phyloP scores from a whole-genome alignment of 2,888 invertebrate genomes.

The Osmoderma eremita region DNA sequence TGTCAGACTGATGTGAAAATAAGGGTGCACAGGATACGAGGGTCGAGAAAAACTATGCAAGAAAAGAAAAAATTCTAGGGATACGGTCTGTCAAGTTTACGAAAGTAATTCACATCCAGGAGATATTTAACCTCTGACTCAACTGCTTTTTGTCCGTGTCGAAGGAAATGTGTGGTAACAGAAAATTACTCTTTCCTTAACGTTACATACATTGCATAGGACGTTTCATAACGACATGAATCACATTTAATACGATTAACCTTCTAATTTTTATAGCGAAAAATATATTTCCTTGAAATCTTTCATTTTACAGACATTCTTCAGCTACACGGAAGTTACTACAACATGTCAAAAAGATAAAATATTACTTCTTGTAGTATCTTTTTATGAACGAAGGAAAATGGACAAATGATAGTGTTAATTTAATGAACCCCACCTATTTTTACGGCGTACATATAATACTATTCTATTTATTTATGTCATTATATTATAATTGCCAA shows the following conservation, averaged over 20 bases:
- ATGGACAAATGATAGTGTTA: too few species aligned
- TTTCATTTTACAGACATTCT: neutral
- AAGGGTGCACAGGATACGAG: slow-evolving; percentile 56
- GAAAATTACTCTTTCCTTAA: slow-evolving; percentile 37
- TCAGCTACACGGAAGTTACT: neutral
- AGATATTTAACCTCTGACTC: slow-evolving; percentile 25
- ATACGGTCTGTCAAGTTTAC: slow-evolving; percentile 36
- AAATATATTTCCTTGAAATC: slow-evolving; percentile 3
- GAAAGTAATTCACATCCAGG: slow-evolving; percentile 39
- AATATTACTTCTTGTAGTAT: too few species aligned
- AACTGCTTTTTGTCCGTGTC: slow-evolving; percentile 21
- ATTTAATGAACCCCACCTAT: too few species aligned
- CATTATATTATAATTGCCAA: slow-evolving; percentile 15
- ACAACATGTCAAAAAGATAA: too few species aligned
- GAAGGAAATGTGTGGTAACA: slow-evolving; percentile 33
- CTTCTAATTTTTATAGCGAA: slow-evolving; percentile 6
- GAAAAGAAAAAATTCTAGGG: slow-evolving; percentile 29
- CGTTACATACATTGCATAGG: neutral
- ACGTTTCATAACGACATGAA: slow-evolving; percentile 17
- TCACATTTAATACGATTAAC: slow-evolving; percentile 16
- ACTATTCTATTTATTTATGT: too few species aligned
- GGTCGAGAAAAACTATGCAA: slow-evolving; percentile 56
- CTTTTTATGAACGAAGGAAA: too few species aligned
- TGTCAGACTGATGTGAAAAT: slow-evolving; percentile 62
- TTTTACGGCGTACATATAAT: too few species aligned